A percentile compares a stretch with the other conserved stretches of the same genome.
phyloP scores from a whole-genome alignment of 2,888 invertebrate genomes.

The Tiphia femorata region DNA sequence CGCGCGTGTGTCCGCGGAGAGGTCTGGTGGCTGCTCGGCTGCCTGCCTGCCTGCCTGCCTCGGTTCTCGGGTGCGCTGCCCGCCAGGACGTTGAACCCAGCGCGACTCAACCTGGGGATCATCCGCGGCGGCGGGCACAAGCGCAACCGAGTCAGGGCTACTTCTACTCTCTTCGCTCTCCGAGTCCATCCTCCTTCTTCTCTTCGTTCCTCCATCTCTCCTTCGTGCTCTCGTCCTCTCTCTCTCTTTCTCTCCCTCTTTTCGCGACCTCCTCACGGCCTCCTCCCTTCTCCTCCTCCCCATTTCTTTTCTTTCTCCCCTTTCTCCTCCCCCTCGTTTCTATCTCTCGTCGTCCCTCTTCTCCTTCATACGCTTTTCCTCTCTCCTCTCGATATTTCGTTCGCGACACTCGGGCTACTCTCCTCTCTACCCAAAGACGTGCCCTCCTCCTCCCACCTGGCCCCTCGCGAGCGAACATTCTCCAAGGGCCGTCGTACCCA shows the following conservation, averaged over 20 bases:
- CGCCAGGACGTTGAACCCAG: constrained; percentile 68
- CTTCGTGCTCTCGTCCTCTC: not conserved
- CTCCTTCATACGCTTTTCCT: not conserved
- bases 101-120: constrained; percentile 68
- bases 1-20: constrained; percentile 34
- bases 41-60: constrained; percentile 48
- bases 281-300: constrained; percentile 6
- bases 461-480: constrained; percentile 32
- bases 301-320: not conserved
- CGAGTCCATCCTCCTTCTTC: not conserved
- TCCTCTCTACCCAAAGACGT: constrained; percentile 10
- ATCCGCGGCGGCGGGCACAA: constrained; percentile 50
- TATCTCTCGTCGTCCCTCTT: not conserved
- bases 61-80: constrained; percentile 67
- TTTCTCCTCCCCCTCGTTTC: not conserved
- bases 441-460: constrained; percentile 37
- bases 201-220: constrained; percentile 6
- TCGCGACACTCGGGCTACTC: constrained; percentile 14
- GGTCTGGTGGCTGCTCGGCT: constrained; percentile 52
- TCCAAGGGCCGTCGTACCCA: constrained; percentile 46
- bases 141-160: constrained; percentile 31
- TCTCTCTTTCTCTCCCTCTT: constrained; percentile 5
- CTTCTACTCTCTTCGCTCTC: not conserved
- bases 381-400: constrained; percentile 32
- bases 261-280: constrained; percentile 2